phyloP scores from a whole-genome alignment of 2,888 invertebrate species.

The Anaspis maculata region DNA sequence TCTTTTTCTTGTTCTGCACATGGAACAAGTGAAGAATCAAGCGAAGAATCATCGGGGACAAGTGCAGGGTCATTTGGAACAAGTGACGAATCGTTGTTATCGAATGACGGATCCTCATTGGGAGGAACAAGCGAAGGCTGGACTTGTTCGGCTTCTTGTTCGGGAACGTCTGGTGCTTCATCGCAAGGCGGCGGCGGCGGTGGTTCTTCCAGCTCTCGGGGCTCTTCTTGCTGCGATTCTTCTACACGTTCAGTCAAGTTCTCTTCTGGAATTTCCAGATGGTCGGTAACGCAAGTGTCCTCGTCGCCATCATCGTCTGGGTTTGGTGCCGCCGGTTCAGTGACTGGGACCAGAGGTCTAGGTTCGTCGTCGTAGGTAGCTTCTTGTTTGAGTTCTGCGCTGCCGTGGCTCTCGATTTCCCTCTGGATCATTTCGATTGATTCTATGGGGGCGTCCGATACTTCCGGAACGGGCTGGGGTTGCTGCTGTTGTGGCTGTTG shows the following conservation, averaged over 20 bases:
- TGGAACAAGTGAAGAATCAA: no score
- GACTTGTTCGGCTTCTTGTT: constrained; percentile 1
- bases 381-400: constrained; percentile 27
- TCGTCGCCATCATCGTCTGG: no score
- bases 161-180: constrained; percentile 5
- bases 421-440: constrained; percentile 42
- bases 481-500: constrained; percentile 25
- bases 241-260: no score
- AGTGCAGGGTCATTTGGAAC: neutral
- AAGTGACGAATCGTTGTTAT: neutral
- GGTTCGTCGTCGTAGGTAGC: constrained; percentile 27
- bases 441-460: no score
- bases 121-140: neutral
- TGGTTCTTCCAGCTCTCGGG: constrained; percentile 24
- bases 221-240: constrained; percentile 13
- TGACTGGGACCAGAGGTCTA: constrained; percentile 29
- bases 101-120: neutral
- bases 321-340: no score
- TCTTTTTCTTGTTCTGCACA: neutral
- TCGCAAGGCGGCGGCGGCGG: neutral
- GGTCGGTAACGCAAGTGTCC: no score
- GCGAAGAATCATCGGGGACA: neutral
- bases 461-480: no score
- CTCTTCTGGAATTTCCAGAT: no score
- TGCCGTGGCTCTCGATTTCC: constrained; percentile 34